Conservation (phyloP, 2,888 invertebrate genomes). For the Synergus itoensis region DNA sequence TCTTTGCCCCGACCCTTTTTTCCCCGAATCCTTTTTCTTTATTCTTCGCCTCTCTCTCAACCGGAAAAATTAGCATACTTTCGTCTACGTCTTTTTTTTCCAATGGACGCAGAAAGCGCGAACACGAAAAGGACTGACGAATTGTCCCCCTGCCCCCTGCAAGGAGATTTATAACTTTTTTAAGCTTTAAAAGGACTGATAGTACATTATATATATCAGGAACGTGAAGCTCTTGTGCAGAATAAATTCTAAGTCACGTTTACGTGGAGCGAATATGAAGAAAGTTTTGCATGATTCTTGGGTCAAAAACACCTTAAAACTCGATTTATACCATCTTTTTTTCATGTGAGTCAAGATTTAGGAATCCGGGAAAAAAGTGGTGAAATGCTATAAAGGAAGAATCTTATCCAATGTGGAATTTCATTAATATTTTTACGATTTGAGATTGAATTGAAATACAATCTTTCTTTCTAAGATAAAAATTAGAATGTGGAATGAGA, state of each 20-base stretch:
- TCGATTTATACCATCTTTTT: conserved; percentile 1
- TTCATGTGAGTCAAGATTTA: conserved; percentile 25
- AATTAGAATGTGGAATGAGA: not conserved
- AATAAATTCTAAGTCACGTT: conserved; percentile 34
- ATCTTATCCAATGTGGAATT: not conserved
- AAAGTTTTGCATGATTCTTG: conserved; percentile 26
- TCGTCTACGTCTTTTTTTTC: conserved; percentile 13
- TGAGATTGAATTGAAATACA: not conserved
- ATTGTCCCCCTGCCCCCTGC: conserved; percentile 15
- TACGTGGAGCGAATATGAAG: conserved; percentile 32
- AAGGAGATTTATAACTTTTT: conserved; percentile 36
- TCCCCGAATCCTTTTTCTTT: not conserved
- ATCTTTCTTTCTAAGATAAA: not conserved
- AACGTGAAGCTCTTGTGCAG: conserved; percentile 22
- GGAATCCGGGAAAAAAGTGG: not conserved
- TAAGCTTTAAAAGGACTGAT: conserved; percentile 19
- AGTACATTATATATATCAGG: conserved; percentile 20
- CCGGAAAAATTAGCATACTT: conserved; percentile 37
- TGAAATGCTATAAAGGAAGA: not conserved
- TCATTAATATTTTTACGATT: not conserved
- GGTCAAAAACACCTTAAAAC: conserved; percentile 38
- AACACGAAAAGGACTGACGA: conserved; percentile 36
- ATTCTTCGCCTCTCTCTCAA: conserved; percentile 1
- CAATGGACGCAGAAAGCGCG: conserved; percentile 20
- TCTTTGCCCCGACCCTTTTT: conserved; percentile 1